Evolutionary conservation across 1,140 invertebrate genomes (phyloP).

Genomic region (Antheraea pernyi): DNA sequence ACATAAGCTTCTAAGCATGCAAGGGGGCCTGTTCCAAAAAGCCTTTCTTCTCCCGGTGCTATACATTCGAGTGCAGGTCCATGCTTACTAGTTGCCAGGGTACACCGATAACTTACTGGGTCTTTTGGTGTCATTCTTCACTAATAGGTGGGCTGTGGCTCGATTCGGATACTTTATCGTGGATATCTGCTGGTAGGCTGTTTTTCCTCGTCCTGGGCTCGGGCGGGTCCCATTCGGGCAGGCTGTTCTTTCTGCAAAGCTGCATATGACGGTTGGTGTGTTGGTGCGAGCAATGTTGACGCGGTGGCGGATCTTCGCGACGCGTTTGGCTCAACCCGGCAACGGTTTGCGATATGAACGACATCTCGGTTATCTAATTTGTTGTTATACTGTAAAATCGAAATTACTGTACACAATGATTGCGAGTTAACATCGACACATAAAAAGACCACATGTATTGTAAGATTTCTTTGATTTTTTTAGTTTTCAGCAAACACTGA

Average conservation of each 20-base stretch:
- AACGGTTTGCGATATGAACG: slow-evolving; percentile 71
- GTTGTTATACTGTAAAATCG: slow-evolving; percentile 1
- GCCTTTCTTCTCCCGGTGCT: slow-evolving; percentile 50
- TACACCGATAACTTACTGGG: slow-evolving; percentile 70
- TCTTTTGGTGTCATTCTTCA: slow-evolving; percentile 67
- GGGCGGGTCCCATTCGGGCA: slow-evolving; percentile 70
- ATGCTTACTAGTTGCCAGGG: slow-evolving; percentile 66
- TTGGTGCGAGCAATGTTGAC: slow-evolving; percentile 69
- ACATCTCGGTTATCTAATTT: slow-evolving; percentile 40
- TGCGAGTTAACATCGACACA: neutral
- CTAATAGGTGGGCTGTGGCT: slow-evolving; percentile 37
- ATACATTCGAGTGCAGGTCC: slow-evolving; percentile 57
- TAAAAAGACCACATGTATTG: too few relatives aligned
- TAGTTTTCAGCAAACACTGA: too few relatives aligned
- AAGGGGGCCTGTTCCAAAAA: slow-evolving; percentile 65
- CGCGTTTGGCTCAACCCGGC: slow-evolving; percentile 61
- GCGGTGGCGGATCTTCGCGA: slow-evolving; percentile 55
- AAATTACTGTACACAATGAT: neutral
- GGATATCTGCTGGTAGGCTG: slow-evolving; percentile 68
- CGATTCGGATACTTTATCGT: slow-evolving; percentile 51
- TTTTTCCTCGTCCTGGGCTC: slow-evolving; percentile 67
- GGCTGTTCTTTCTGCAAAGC: slow-evolving; percentile 66
- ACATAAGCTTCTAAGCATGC: slow-evolving; percentile 75
- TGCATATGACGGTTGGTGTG: slow-evolving; percentile 60
- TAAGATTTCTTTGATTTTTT: too few relatives aligned